Conservation (phyloP, 35 echinoderm and acorn worm species). For the Holothuria glaberrima region DNA sequence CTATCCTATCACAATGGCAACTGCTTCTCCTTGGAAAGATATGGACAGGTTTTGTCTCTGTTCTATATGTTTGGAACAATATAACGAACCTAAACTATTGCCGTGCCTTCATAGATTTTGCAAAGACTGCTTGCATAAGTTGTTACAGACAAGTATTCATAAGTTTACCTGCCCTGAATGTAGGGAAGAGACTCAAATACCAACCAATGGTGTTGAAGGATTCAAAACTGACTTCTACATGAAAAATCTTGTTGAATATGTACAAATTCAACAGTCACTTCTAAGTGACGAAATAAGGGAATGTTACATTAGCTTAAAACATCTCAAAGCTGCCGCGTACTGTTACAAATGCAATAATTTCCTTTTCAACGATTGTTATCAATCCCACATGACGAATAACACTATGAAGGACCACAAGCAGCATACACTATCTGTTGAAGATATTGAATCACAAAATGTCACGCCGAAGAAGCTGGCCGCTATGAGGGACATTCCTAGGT, state of each 20-base stretch:
- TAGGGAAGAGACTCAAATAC: not conserved
- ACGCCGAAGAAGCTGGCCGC: not conserved
- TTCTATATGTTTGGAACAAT: conserved; percentile 33
- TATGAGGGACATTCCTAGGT: not conserved
- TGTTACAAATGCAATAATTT: conserved; percentile 25
- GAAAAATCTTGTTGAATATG: conserved; percentile 7
- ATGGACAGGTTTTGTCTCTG: conserved; percentile 2
- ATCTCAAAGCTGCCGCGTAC: not conserved
- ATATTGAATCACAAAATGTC: not conserved
- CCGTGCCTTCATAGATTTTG: conserved; percentile 28
- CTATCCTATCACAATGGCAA: not conserved
- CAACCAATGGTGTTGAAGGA: not conserved
- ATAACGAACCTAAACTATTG: conserved; percentile 24
- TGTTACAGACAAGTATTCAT: not conserved
- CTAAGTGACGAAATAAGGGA: not conserved
- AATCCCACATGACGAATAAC: not conserved
- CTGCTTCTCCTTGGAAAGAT: not conserved
- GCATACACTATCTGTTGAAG: not conserved
- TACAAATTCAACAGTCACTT: conserved; percentile 7
- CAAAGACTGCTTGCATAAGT: not conserved
- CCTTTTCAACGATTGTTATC: not conserved
- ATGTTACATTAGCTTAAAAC: not conserved
- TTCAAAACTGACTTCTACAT: conserved; percentile 47
- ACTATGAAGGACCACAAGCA: not conserved
- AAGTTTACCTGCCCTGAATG: not conserved